Conservation (phyloP, 2,113 vertebrate species). For the Gymnocephalus cernua region DNA sequence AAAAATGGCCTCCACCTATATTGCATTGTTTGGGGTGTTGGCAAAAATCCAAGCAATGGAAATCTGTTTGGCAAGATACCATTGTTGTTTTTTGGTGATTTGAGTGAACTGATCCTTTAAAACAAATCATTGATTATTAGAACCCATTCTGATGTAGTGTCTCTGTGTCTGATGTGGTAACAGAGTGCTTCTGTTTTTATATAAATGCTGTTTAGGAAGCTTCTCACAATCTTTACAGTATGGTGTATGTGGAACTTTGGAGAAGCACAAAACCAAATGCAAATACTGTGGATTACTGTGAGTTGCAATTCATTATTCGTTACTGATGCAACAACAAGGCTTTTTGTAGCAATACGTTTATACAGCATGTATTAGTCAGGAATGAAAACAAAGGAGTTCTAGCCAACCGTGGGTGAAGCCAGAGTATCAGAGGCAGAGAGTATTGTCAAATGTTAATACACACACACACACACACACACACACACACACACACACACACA, state of each 20-base stretch:
- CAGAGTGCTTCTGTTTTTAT: background rate
- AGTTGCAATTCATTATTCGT: constrained; percentile 23
- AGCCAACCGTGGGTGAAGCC: background rate
- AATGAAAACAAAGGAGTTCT: constrained; percentile 13
- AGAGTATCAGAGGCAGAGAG: background rate
- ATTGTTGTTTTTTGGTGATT: no score
- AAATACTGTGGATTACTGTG: background rate
- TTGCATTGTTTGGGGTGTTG: no score
- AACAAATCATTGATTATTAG: background rate
- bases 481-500: no score
- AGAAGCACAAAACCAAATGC: constrained; percentile 10
- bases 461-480: no score
- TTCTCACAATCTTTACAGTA: background rate
- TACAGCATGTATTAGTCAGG: background rate
- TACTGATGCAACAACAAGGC: constrained; percentile 52
- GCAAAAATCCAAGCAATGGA: no score
- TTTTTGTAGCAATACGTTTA: constrained; percentile 9
- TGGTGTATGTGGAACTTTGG: background rate
- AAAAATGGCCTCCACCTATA: background rate
- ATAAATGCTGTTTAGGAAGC: background rate
- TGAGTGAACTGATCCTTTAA: background rate
- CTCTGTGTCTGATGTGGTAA: background rate
- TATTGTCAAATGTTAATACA: background rate
- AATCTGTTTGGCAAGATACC: background rate
- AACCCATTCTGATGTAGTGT: background rate